These are phyloP conservation scores for Cerastoderma edule DNA, from an alignment of 2,888 invertebrate species.

Conservation along the genomic window DNA sequence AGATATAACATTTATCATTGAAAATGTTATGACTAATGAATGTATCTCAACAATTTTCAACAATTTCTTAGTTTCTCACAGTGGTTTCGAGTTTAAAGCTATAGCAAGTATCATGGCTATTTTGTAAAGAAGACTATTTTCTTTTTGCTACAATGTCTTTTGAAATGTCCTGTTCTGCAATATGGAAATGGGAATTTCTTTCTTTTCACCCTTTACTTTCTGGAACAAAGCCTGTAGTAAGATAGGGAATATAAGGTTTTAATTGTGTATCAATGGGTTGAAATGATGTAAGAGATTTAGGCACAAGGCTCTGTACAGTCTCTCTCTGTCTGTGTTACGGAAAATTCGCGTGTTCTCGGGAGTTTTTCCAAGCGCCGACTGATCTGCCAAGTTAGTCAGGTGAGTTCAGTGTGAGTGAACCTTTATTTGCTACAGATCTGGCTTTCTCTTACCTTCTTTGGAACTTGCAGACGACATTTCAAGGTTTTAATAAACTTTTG, in stretches of 20 bases:
- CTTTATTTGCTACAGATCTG: no score
- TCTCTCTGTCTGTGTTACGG: background rate
- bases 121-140: conserved; percentile 16
- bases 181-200: no score
- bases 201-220: conserved; percentile 19
- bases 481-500: no score
- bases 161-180: conserved; percentile 9
- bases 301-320: background rate
- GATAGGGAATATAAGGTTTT: background rate
- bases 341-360: conserved; percentile 11
- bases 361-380: conserved; percentile 3
- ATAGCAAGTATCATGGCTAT: no score
- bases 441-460: no score
- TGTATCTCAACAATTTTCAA: no score
- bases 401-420: conserved; percentile 52
- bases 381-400: conserved; percentile 52
- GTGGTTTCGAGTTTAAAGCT: no score
- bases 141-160: conserved; percentile 28
- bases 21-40: no score
- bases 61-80: no score
- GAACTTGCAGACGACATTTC: no score
- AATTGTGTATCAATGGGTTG: background rate
- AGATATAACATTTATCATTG: no score
- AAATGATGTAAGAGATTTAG: background rate
- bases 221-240: conserved; percentile 53